A percentile compares a stretch with the other conserved stretches of the same genome.
phyloP scores from a whole-genome alignment of 1,140 invertebrate genomes.

The Papilio dardanus region DNA sequence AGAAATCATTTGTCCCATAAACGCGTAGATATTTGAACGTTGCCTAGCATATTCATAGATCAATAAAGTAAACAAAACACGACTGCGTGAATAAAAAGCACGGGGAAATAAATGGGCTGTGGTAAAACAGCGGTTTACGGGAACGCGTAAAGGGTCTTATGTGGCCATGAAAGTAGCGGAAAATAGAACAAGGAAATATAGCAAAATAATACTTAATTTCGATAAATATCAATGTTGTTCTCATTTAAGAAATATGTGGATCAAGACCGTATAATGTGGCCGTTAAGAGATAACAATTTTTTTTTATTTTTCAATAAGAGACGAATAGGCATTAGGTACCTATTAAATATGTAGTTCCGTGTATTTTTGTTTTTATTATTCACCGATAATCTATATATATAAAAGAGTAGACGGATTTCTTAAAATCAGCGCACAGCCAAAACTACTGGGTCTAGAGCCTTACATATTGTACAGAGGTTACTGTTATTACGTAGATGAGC shows the following conservation, averaged over 20 bases:
- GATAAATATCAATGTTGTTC: neutral
- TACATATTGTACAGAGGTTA: no score
- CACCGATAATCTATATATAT: no score
- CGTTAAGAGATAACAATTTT: neutral
- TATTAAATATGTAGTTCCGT: no score
- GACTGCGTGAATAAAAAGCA: slow-evolving; percentile 25
- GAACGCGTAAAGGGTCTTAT: slow-evolving; percentile 3
- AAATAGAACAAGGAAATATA: neutral
- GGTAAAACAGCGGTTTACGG: slow-evolving; percentile 16
- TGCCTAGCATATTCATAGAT: slow-evolving; percentile 31
- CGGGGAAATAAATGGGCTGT: slow-evolving; percentile 21
- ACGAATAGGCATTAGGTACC: no score
- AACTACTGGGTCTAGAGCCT: no score
- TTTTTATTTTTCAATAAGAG: no score
- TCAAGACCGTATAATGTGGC: neutral
- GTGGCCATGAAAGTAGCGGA: slow-evolving; percentile 11
- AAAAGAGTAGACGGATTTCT: no score
- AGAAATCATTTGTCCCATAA: slow-evolving; percentile 6
- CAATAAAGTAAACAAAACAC: slow-evolving; percentile 34
- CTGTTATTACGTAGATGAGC: no score
- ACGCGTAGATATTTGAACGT: neutral
- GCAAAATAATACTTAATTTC: neutral
- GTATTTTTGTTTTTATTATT: no score
- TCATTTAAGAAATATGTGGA: neutral
- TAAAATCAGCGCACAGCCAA: no score